These are phyloP conservation scores for Oncorhynchus keta DNA, from an alignment of 2,113 vertebrate genomes.

Conservation along the genomic window DNA sequence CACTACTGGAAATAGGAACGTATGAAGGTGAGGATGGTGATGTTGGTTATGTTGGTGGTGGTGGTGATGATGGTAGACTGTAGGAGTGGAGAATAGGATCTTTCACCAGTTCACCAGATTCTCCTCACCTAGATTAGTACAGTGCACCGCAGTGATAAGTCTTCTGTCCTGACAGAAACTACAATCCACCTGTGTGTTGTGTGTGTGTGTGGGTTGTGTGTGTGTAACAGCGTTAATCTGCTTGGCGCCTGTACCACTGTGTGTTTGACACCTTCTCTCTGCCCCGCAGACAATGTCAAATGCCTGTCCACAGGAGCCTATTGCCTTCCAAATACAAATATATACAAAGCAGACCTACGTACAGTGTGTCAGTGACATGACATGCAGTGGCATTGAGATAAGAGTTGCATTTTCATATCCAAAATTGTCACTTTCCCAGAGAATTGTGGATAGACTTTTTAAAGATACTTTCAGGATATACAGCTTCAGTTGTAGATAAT, in stretches of 20 bases:
- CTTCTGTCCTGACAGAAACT: too few species aligned
- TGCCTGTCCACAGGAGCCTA: conserved; percentile 62
- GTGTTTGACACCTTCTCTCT: conserved; percentile 61
- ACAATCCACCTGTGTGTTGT: background rate
- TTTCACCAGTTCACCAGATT: too few species aligned
- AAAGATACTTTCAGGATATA: too few species aligned
- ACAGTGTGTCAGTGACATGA: conserved; percentile 7
- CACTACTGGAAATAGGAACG: conserved; percentile 93
- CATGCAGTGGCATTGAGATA: background rate
- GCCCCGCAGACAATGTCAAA: conserved; percentile 69
- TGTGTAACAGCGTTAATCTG: conserved; percentile 61
- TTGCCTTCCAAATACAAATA: conserved; percentile 24
- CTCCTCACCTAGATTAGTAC: too few species aligned
- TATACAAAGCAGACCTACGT: conserved; percentile 1
- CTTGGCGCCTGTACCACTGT: conserved; percentile 59
- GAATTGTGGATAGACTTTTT: too few species aligned
- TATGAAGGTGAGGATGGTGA: conserved; percentile 85
- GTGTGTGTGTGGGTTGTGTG: conserved; percentile 26
- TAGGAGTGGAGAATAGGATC: too few species aligned
- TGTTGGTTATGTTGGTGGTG: background rate
- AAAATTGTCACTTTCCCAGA: too few species aligned
- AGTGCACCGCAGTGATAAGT: too few species aligned
- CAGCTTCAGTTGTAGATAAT: too few species aligned
- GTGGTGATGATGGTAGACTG: conserved; percentile 30
- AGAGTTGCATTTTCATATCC: background rate